Percentiles rank a stretch among this genome's conserved stretches.
phyloP scores from a whole-genome alignment of 2,888 invertebrate species.

The Tachina grossa region DNA sequence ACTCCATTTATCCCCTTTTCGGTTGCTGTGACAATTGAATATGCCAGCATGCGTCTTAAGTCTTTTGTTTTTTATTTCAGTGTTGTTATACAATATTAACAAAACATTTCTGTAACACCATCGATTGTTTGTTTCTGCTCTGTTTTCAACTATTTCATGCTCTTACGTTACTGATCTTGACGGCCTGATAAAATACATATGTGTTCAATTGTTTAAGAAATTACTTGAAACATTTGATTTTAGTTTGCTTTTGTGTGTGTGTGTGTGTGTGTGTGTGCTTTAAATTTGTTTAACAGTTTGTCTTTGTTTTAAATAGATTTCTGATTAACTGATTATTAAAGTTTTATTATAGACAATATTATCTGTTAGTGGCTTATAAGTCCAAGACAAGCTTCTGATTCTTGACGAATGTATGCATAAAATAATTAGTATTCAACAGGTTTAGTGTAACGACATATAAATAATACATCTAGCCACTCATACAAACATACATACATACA shows the following conservation, averaged over 20 bases:
- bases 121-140: background rate
- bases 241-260: background rate
- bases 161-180: constrained; percentile 19
- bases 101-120: constrained; percentile 41
- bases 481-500: background rate
- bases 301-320: constrained; percentile 59
- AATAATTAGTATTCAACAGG: constrained; percentile 67
- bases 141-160: constrained; percentile 15
- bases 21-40: background rate
- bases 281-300: constrained; percentile 51
- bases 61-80: constrained; percentile 10
- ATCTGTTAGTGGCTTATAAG: constrained; percentile 9
- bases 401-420: background rate
- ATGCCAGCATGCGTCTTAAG: constrained; percentile 35
- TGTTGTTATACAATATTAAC: constrained; percentile 11
- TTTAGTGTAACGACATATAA: constrained; percentile 64
- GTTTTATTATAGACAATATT: constrained; percentile 50
- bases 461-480: constrained; percentile 60
- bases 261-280: background rate
- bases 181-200: constrained; percentile 36
- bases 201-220: constrained; percentile 37
- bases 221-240: constrained; percentile 38
- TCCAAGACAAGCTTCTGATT: constrained; percentile 8
- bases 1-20: background rate
- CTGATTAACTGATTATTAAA: constrained; percentile 53